phyloP scores from a whole-genome alignment of 2,113 vertebrate species.

The Oreochromis aureus region DNA sequence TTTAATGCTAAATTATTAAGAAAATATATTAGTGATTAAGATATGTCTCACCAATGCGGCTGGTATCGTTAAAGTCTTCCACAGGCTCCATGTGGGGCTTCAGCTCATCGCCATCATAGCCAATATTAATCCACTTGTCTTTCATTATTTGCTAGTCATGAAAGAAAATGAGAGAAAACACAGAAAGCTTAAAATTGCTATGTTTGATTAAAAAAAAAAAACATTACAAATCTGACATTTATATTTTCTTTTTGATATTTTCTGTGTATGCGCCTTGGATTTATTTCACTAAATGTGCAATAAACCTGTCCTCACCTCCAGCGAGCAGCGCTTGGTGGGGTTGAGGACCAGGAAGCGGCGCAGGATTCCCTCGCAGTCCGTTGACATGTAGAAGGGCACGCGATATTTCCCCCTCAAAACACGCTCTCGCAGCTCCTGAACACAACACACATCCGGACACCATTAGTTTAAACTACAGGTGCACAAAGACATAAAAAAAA shows the following conservation, averaged over 20 bases:
- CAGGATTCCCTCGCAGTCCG: constrained; percentile 91
- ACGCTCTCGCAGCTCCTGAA: constrained; percentile 88
- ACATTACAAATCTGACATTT: background rate
- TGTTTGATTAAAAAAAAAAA: background rate
- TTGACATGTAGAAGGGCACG: constrained; percentile 96
- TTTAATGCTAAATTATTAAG: background rate
- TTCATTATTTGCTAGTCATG: constrained; percentile 90
- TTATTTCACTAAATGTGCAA: background rate
- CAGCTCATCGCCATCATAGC: constrained; percentile 83
- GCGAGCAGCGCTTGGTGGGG: constrained; percentile 86
- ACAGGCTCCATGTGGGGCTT: constrained; percentile 83
- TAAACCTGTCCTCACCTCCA: constrained; percentile 76
- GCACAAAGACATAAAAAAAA: background rate
- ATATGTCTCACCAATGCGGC: constrained; percentile 72
- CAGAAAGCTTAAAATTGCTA: background rate
- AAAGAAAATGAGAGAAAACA: background rate
- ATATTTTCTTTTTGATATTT: background rate
- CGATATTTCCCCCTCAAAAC: constrained; percentile 92
- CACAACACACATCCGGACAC: background rate
- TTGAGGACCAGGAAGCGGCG: constrained; percentile 90
- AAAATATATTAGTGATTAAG: background rate
- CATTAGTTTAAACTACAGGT: background rate
- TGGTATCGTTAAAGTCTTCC: constrained; percentile 81
- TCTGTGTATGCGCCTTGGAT: accelerated
- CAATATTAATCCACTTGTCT: constrained; percentile 92